These are phyloP conservation scores for Melanargia galathea DNA, from an alignment of 2,888 invertebrate species.

Conservation along the genomic window DNA sequence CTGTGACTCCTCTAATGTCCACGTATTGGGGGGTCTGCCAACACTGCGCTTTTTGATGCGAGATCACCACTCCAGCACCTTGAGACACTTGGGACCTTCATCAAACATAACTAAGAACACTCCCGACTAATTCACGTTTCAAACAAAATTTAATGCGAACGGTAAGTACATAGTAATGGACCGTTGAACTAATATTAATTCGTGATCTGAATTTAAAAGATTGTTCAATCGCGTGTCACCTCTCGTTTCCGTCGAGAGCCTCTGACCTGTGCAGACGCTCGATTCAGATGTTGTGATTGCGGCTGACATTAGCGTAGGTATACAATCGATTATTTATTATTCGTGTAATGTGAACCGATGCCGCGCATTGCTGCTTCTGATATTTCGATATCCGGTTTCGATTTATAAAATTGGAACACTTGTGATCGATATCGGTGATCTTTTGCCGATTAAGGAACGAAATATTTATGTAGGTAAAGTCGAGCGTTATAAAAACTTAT, in stretches of 20 bases:
- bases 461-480: not conserved
- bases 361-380: slow-evolving; percentile 47
- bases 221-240: slow-evolving; percentile 57
- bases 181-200: not conserved
- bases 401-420: slow-evolving; percentile 52
- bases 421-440: slow-evolving; percentile 24
- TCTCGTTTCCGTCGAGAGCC: slow-evolving; percentile 75
- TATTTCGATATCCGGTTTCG: slow-evolving; percentile 51
- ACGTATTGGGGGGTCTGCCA: too few relatives aligned
- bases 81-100: too few relatives aligned
- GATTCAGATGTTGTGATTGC: slow-evolving; percentile 76
- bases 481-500: not conserved
- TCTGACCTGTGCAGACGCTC: slow-evolving; percentile 66
- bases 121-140: too few relatives aligned
- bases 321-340: slow-evolving; percentile 80
- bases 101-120: too few relatives aligned
- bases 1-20: too few relatives aligned
- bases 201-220: slow-evolving; percentile 11
- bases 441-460: slow-evolving; percentile 14
- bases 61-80: too few relatives aligned
- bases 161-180: not conserved
- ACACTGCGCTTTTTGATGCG: too few relatives aligned
- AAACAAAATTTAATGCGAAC: not conserved
- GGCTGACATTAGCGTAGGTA: slow-evolving; percentile 76
- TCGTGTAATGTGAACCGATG: slow-evolving; percentile 72